A percentile compares a stretch with the other conserved stretches of the same genome.
Conservation (phyloP, 2,797 vertebrate species). For the Fundulus diaphanus region DNA sequence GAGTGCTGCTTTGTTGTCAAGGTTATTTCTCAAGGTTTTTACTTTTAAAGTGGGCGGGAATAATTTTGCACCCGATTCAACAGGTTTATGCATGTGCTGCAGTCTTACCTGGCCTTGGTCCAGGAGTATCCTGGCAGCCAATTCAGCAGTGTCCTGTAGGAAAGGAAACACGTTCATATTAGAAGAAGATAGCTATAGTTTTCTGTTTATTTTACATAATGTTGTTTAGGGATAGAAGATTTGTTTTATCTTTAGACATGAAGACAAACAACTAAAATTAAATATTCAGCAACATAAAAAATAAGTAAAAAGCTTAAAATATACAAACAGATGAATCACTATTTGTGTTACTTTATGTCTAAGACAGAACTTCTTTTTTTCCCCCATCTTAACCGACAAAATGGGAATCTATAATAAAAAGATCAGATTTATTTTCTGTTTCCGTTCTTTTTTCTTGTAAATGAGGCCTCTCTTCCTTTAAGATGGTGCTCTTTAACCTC, state of each 20-base stretch:
- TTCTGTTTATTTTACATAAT: background rate
- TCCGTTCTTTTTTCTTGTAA: background rate
- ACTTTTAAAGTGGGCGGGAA: background rate
- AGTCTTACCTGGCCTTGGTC: conserved; percentile 87
- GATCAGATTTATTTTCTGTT: background rate
- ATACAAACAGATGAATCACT: background rate
- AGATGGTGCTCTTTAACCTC: background rate
- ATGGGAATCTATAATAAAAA: background rate
- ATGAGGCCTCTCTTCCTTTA: conserved; percentile 12
- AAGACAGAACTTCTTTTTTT: background rate
- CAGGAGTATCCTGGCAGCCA: conserved; percentile 87
- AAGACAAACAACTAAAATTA: background rate
- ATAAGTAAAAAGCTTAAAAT: background rate
- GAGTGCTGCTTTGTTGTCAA: background rate
- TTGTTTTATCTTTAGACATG: background rate
- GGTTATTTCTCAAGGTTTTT: background rate
- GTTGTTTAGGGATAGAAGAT: too few species aligned
- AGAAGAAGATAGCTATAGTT: background rate
- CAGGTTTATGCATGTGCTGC: background rate
- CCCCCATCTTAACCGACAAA: background rate
- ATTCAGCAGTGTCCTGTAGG: conserved; percentile 86
- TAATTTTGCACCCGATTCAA: background rate
- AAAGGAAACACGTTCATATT: background rate
- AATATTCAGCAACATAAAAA: background rate
- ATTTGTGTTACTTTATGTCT: background rate